A percentile compares a stretch with the other conserved stretches of the same genome.
Evolutionary conservation across 1,140 invertebrate species (phyloP).

Genomic region (Trichogramma pretiosum): DNA sequence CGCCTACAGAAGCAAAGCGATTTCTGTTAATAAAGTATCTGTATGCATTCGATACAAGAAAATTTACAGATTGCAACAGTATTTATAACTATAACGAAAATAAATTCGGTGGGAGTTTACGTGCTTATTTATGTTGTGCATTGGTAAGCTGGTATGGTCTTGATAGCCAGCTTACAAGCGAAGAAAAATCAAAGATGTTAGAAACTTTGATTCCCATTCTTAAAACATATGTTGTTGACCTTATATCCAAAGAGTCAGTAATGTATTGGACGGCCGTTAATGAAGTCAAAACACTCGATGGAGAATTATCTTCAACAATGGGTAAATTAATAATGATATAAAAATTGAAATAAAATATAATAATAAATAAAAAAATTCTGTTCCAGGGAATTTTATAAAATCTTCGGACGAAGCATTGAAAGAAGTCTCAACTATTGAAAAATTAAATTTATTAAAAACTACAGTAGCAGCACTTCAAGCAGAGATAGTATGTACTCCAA

Average conservation of each 20-base stretch:
- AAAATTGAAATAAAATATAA: background rate
- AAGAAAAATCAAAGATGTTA: constrained; percentile 17
- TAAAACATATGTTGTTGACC: constrained; percentile 26
- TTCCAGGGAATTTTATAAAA: too few species aligned
- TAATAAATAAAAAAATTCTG: too few species aligned
- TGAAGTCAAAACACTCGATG: constrained; percentile 30
- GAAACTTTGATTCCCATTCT: constrained; percentile 19
- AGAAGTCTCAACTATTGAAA: constrained; percentile 18
- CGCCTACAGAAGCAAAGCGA: constrained; percentile 3
- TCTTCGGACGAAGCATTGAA: too few species aligned
- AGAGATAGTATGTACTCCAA: constrained; percentile 27
- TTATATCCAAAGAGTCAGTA: constrained; percentile 25
- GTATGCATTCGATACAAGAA: constrained; percentile 22
- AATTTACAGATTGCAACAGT: constrained; percentile 18
- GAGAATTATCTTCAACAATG: constrained; percentile 17
- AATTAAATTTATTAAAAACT: constrained; percentile 25
- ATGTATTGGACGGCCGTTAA: constrained; percentile 25
- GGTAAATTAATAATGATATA: constrained; percentile 22
- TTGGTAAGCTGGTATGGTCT: constrained; percentile 31
- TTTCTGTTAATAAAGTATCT: constrained; percentile 26
- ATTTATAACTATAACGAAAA: constrained; percentile 24
- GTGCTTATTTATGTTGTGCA: constrained; percentile 34
- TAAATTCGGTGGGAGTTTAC: constrained; percentile 27
- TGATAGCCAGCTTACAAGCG: constrained; percentile 1
- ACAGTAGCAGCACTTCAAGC: constrained; percentile 28